Percentiles rank a stretch among this genome's conserved stretches.
phyloP scores from a whole-genome alignment of 2,113 vertebrate species.

The Phocoena phocoena region DNA sequence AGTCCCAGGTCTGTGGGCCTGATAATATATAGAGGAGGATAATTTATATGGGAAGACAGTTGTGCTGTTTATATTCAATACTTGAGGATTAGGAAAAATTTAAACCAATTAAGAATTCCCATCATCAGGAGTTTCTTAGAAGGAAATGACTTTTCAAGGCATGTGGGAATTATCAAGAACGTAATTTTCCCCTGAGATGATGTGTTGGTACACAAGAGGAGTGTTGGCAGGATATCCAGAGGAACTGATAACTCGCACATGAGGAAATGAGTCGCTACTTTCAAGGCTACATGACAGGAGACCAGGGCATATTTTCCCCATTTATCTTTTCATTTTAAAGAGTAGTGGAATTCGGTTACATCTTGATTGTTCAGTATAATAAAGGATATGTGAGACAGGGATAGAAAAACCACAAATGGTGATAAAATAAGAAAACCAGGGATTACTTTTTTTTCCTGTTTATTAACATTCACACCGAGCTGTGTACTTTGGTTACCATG shows the following conservation, averaged over 20 bases:
- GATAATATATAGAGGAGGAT: background rate
- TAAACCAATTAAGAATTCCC: background rate
- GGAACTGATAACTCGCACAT: background rate
- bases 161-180: slow-evolving; percentile 29
- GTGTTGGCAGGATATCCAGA: background rate
- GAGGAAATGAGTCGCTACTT: background rate
- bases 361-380: background rate
- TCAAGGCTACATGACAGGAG: background rate
- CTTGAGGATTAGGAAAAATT: background rate
- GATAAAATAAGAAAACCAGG: background rate
- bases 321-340: background rate
- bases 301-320: background rate
- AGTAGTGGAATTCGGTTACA: background rate
- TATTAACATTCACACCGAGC: background rate
- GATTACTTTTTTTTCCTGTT: background rate
- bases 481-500: slow-evolving; percentile 6
- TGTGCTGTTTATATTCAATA: background rate
- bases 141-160: slow-evolving; percentile 30
- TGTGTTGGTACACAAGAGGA: background rate
- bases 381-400: background rate
- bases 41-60: background rate
- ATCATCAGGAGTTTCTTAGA: background rate
- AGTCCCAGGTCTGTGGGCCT: background rate
- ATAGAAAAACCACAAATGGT: background rate
- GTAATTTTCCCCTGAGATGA: background rate